These are phyloP conservation scores for Diogma glabrata DNA, from an alignment of 2,888 invertebrate genomes.

Conservation along the genomic window DNA sequence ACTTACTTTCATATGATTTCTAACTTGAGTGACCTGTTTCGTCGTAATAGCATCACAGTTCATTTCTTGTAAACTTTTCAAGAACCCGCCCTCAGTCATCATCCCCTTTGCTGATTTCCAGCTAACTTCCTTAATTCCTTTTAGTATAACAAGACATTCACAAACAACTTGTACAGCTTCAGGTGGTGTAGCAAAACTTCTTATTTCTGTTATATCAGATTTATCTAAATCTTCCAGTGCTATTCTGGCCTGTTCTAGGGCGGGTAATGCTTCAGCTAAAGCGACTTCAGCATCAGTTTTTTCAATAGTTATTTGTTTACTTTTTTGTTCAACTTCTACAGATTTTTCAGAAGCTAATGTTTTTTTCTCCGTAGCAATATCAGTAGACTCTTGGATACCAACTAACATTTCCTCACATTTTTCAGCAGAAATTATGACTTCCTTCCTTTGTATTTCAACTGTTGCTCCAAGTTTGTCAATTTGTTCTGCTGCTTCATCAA, in stretches of 20 bases:
- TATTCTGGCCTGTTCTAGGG: constrained; percentile 64
- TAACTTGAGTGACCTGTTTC: constrained; percentile 56
- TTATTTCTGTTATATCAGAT: constrained; percentile 82
- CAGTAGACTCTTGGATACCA: constrained; percentile 62
- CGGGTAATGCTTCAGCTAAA: constrained; percentile 71
- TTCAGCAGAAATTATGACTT: constrained; percentile 67
- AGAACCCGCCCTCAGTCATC: constrained; percentile 84
- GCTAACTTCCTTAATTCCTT: constrained; percentile 69
- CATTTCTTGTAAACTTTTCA: constrained; percentile 71
- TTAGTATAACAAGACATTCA: constrained; percentile 79
- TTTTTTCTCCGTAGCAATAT: constrained; percentile 64
- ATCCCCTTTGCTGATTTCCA: constrained; percentile 88
- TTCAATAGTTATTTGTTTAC: constrained; percentile 64
- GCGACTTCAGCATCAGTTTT: constrained; percentile 75
- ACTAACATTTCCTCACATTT: constrained; percentile 68
- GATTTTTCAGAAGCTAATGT: constrained; percentile 67
- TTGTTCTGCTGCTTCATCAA: constrained; percentile 76
- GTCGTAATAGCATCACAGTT: constrained; percentile 67
- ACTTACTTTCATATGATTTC: constrained; percentile 54
- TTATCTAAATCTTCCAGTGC: constrained; percentile 78
- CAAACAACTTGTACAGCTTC: constrained; percentile 78
- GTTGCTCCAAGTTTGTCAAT: constrained; percentile 67
- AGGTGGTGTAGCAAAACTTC: constrained; percentile 85
- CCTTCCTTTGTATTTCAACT: constrained; percentile 69
- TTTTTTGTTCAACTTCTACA: constrained; percentile 70